Conservation (phyloP, 2,888 invertebrate genomes). For the Smittia sp. region DNA sequence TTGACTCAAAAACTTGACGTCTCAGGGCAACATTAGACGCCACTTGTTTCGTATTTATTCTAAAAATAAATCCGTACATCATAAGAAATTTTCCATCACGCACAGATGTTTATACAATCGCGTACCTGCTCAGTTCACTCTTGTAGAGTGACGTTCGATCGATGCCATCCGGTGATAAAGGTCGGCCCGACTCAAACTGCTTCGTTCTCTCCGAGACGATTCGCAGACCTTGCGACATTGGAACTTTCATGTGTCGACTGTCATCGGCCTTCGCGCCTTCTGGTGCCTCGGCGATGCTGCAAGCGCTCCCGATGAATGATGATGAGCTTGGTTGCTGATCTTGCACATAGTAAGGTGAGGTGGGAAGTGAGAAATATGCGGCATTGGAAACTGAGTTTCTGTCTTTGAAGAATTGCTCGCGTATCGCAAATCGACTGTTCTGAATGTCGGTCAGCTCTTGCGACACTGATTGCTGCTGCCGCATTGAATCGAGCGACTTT, state of each 20-base stretch:
- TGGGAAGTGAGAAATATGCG: constrained; percentile 39
- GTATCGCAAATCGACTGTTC: constrained; percentile 29
- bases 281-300: constrained; percentile 9
- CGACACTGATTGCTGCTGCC: constrained; percentile 34
- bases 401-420: constrained; percentile 40
- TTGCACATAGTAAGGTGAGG: constrained; percentile 39
- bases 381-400: background rate
- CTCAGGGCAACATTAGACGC: constrained; percentile 74
- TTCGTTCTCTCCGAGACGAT: constrained; percentile 71
- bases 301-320: constrained; percentile 17
- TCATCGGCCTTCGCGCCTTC: background rate
- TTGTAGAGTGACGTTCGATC: constrained; percentile 66
- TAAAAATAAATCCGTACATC: constrained; percentile 46
- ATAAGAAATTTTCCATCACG: background rate
- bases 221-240: constrained; percentile 55
- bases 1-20: constrained; percentile 69
- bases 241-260: constrained; percentile 1
- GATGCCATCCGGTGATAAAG: constrained; percentile 58
- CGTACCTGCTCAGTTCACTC: constrained; percentile 60
- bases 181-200: constrained; percentile 68
- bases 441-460: constrained; percentile 33
- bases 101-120: constrained; percentile 3
- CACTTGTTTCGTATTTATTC: constrained; percentile 64
- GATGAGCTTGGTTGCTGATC: constrained; percentile 18
- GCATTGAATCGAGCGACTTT: constrained; percentile 27